Evolutionary conservation across 2,888 invertebrate genomes (phyloP), one percentile per base, ranked within the genome.

Genomic region (Lasioglossum calceatum): DNA sequence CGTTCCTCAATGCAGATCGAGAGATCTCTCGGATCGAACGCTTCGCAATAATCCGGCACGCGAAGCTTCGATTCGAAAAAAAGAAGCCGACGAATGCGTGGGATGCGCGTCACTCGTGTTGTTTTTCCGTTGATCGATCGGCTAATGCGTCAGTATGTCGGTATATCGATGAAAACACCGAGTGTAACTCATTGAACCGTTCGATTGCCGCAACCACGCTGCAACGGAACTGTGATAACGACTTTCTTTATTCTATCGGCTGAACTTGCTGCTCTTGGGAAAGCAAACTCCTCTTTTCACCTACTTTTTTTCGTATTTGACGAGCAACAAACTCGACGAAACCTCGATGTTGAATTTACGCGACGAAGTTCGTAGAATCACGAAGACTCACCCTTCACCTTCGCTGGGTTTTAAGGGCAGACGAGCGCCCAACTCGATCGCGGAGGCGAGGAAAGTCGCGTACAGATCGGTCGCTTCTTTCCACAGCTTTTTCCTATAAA

Each of bases 371-470:
- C 27, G 14, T 16, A n/a, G 14, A 61, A n/a, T 61, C 2, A 16
- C 5, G 4, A 19, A 2, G 4, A 88, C 94, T 94, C 95, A 98
- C 98, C 98, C 98, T 96, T 98, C 98, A 71, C 98, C 97, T 93
- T 98, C 98, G 88, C 97, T 97, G 0, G 98, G 98, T 92, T 97
- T 97, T 73, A 98, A 94, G 0, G 98, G 98, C 85, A 98, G 95
- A 61, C 98, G 96, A 0, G 98, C 98, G 2, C 99, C 99, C 92
- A 98, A 96, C 92, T 98, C 97, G 10, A 98, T 96, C 1, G 98
- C 98, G 0, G 98, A 98, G 27, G 97, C 98, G 91, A 99, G 96
- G 93, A 98, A 98, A 0, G 98, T 98, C 10, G 98, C 96, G 94
- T 98, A 98, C 76, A 98, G 94, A 50, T 96, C 96, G 39, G 96